These are phyloP conservation scores for Branchipolynoe longqiensis DNA, from an alignment of 2,888 invertebrate species.

Conservation along the genomic window DNA sequence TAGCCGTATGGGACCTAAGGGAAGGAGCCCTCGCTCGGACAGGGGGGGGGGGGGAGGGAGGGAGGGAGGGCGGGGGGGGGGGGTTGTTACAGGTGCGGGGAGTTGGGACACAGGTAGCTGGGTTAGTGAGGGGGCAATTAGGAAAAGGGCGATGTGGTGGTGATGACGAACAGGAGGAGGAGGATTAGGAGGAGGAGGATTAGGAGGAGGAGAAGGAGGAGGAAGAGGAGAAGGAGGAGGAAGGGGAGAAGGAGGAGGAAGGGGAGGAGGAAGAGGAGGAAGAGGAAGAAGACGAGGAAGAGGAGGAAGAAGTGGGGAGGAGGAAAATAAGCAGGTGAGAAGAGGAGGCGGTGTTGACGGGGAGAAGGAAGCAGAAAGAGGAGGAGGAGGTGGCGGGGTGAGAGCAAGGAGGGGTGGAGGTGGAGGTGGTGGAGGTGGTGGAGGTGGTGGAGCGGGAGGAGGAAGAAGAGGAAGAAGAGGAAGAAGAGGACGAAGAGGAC, in stretches of 20 bases:
- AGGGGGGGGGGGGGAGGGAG: background rate
- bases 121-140: background rate
- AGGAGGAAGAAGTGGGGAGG: background rate
- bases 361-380: background rate
- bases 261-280: background rate
- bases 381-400: background rate
- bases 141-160: background rate
- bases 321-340: background rate
- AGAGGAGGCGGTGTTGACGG: background rate
- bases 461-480: no score
- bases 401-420: background rate
- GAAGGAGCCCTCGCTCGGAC: no score
- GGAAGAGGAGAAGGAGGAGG: background rate
- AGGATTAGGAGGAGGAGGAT: background rate
- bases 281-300: background rate
- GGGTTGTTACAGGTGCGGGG: conserved; percentile 30
- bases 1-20: no score
- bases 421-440: no score
- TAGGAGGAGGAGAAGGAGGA: background rate
- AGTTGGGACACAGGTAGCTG: background rate
- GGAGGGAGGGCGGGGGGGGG: background rate
- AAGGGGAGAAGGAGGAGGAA: background rate
- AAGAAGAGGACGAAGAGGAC: no score
- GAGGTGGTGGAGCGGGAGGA: no score
- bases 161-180: background rate